phyloP scores from a whole-genome alignment of 1,140 invertebrate species.

The Panonychus citri region DNA sequence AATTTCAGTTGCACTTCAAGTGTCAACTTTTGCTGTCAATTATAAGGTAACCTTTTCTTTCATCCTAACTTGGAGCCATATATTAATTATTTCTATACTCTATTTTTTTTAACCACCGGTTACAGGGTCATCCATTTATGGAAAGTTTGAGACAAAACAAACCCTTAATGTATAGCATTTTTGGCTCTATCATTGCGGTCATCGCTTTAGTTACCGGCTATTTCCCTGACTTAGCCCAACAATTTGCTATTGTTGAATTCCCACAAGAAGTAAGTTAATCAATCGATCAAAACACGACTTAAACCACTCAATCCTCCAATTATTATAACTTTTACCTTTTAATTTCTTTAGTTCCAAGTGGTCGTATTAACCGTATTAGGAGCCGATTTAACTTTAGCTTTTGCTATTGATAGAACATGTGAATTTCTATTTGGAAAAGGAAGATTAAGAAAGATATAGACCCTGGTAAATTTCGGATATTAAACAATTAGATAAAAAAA shows the following conservation, averaged over 20 bases:
- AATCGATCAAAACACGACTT: too few relatives aligned
- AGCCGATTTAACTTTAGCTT: conserved; percentile 57
- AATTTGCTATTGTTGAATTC: conserved; percentile 75
- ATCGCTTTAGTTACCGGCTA: conserved; percentile 47
- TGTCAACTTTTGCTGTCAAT: conserved; percentile 95
- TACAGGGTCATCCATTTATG: conserved; percentile 97
- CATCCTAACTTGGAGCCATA: too few relatives aligned
- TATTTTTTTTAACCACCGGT: too few relatives aligned
- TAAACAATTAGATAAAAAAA: too few relatives aligned
- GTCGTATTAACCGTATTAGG: conserved; percentile 50
- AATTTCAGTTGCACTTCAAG: conserved; percentile 85
- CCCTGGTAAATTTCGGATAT: too few relatives aligned
- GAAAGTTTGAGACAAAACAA: conserved; percentile 78
- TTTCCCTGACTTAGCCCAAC: conserved; percentile 45
- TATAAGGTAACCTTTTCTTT: conserved; percentile 76
- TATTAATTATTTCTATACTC: conserved; percentile 11
- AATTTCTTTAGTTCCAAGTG: conserved; percentile 46
- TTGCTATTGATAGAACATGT: conserved; percentile 54
- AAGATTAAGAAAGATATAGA: conserved; percentile 2
- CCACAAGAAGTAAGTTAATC: conserved; percentile 51
- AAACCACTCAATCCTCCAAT: too few relatives aligned
- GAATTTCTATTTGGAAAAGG: conserved; percentile 48
- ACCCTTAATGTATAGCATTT: conserved; percentile 65
- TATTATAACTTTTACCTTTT: conserved; percentile 26
- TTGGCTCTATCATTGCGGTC: conserved; percentile 44